Evolutionary conservation across 2,888 invertebrate species (phyloP), one percentile per base, ranked within the genome.

Genomic region (Perithous albicinctus): DNA sequence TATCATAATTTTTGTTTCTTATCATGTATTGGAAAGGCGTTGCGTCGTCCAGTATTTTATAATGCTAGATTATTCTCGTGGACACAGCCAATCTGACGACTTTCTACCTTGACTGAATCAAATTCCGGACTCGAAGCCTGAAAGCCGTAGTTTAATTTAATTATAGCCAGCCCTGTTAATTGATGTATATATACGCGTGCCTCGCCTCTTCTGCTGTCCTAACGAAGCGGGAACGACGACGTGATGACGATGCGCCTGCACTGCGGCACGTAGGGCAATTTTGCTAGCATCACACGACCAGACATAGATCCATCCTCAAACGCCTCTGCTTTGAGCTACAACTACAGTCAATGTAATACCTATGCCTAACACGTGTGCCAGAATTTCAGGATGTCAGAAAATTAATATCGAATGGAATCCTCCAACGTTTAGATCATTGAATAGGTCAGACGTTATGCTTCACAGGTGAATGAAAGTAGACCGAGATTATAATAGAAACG

Each of bases 81-180:
- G 15, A 48, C 29, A 18, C 29, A n/a, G 38, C 26, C 51, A 18
- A 35, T 54, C 46, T 10, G 15, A 32, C 38, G n/a, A 64, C 26
- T 46, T 43, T 61, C n/a, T 23, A 20, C 7, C 8, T 5, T 3
- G 67, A 26, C 18, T 20, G 41, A 15, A 41, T n/a, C 26, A 10
- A 12, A 35, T 63, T 59, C 61, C 51, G 15, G 26, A 29, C 43
- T 46, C 46, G 6, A 70, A 48, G 43, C 41, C 72, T 15, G 51
- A 59, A 66, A 81, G 72, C 12, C 64, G 12, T 46, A 46, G 84
- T 80, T 85, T 86, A 85, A 89, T 88, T 88, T 81, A 85, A 89
- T 88, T 85, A 85, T 78, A 43, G 51, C 67, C 15, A 43, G 41
- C 35, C 46, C 54, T 80, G 86, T 88, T 89, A 88, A 88, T 89